Evolutionary conservation across 1,140 invertebrate species (phyloP), one percentile per base, ranked within the genome.

Genomic region (Protaetia brevitarsis): DNA sequence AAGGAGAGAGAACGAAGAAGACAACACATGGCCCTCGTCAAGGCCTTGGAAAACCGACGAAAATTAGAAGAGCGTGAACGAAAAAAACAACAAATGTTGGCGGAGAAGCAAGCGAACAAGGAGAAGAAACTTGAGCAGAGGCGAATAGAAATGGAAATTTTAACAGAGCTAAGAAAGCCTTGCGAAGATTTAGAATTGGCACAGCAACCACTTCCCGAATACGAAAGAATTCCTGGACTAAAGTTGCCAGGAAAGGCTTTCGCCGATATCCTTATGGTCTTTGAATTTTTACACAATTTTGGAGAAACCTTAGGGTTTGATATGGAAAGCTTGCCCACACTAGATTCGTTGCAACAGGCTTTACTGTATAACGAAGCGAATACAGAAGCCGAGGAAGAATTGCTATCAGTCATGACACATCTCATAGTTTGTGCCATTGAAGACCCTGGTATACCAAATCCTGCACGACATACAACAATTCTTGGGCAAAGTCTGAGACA

Each of bases 271-370:
- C 82, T 97, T 3, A 96, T 97, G 92, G 90, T 96, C 2, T 92
- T 93, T 75, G 95, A 98, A 81, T 98, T 98, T 78, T 82, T 97
- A 51, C 91, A 96, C 73, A 98, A 96, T 78, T 98, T 98, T 77
- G 94, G 93, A 23, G 91, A 95, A 79, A 94, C 94, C 0, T 81
- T 98, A 7, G 94, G 94, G 37, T 96, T 97, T 75, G 92, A 95
- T 75, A 89, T 93, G 84, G 94, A 95, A 34, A 89, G 90, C 0
- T 77, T 97, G 37, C 95, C 95, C 3, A 90, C 88, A 0, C 76
- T 98, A 63, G 90, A 92, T 73, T 91, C 89, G 56, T 79, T 98
- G 0, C 95, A 97, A 78, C 84, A 89, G 72, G 94, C 92, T 0
- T 80, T 97, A 2, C 78, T 96, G 37, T 89, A 90, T 28, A 89